Evolutionary conservation across 2,888 invertebrate species (phyloP), one percentile per base, ranked within the genome.

Genomic region (Hofmannophila pseudospretella): DNA sequence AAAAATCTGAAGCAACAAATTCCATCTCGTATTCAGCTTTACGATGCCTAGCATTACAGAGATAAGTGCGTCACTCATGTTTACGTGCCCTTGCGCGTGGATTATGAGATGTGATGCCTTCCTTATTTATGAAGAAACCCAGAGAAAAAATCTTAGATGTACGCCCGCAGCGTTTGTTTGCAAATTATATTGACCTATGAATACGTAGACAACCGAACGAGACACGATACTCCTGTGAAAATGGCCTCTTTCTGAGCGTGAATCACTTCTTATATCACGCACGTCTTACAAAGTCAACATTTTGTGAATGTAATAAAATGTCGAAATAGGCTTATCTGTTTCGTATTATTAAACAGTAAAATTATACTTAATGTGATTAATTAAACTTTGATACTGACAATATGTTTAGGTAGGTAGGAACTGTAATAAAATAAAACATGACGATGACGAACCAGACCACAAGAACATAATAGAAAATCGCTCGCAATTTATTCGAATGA

Each of bases 81-180:
- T 74, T 73, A 68, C 69, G 69, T 68, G 57, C 68, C 78, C 73
- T 79, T 80, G 76, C 80, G 68, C 76, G 70, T 60, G 79, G 77
- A 79, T 82, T 80, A 84, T 81, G 82, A 71, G 67, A 75, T 76
- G 80, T 70, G 71, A 78, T 71, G 64, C 58, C 60, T 60, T 57
- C 58, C 63, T 77, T 78, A 69, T 81, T 80, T 78, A 76, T 75
- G 72, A 68, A 69, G 64, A 53, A 62, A 56, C 60, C 53, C 55
- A 60, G 58, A 56, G 47, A 56, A 58, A 63, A 63, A 63, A 54
- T 57, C 61, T 65, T 62, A 67, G 67, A 67, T 68, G 53, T 65
- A 61, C 62, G 46, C 43, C 44, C 55, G 58, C 53, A 54, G 59
- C 63, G 66, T 74, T 76, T 65, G 62, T 59, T 72, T 78, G 75